Conservation (phyloP, 2,888 invertebrate genomes). For the Itoplectis maculator region DNA sequence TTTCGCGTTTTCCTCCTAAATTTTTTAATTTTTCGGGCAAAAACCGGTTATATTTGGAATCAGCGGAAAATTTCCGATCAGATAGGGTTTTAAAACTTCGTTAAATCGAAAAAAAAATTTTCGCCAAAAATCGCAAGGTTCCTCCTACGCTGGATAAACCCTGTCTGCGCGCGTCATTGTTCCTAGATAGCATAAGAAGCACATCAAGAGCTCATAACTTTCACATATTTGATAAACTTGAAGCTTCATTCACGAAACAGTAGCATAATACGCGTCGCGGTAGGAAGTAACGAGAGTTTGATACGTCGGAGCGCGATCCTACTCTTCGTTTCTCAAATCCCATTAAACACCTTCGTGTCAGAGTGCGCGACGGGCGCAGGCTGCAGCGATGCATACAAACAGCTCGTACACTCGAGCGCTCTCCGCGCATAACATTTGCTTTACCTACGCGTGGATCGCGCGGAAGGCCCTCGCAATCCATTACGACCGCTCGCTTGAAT, state of each 20-base stretch:
- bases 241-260: conserved; percentile 61
- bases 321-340: conserved; percentile 40
- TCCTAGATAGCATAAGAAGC: too few relatives aligned
- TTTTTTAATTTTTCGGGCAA: too few relatives aligned
- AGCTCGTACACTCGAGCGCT: conserved; percentile 25
- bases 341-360: conserved; percentile 69
- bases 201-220: too few relatives aligned
- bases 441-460: conserved; percentile 53
- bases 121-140: too few relatives aligned
- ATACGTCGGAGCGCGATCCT: conserved; percentile 35
- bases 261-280: conserved; percentile 49
- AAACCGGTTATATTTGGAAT: too few relatives aligned
- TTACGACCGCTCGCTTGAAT: conserved; percentile 67
- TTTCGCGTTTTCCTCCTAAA: too few relatives aligned
- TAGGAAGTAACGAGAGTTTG: conserved; percentile 60
- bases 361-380: conserved; percentile 22
- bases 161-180: too few relatives aligned
- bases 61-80: too few relatives aligned
- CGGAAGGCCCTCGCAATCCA: conserved; percentile 68
- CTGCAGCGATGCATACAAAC: conserved; percentile 28
- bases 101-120: too few relatives aligned
- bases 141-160: too few relatives aligned
- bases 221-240: conserved; percentile 30
- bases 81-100: too few relatives aligned
- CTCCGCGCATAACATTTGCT: conserved; percentile 65